A percentile compares a stretch with the other conserved stretches of the same genome.
These are phyloP conservation scores for Ormyrus thymus DNA, from an alignment of 2,888 invertebrate species.

Conservation along the genomic window DNA sequence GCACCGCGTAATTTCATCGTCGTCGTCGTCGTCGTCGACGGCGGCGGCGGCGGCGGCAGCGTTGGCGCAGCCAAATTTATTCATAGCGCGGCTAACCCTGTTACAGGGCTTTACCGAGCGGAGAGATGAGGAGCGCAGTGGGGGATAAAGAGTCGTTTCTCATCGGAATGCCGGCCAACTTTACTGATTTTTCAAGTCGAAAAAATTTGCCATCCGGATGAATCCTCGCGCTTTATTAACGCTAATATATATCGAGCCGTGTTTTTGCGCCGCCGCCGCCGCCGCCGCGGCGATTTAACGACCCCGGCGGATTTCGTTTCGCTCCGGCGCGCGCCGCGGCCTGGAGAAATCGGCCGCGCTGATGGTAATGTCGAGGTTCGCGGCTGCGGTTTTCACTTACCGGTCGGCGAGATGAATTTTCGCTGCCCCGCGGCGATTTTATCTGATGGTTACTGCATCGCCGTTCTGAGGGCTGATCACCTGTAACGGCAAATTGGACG, in stretches of 20 bases:
- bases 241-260: conserved; percentile 39
- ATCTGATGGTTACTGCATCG: background rate
- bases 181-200: conserved; percentile 62
- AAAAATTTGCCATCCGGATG: conserved; percentile 47
- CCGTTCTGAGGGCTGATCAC: background rate
- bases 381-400: conserved; percentile 22
- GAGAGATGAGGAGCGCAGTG: background rate
- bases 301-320: background rate
- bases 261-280: background rate
- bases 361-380: conserved; percentile 23
- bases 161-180: conserved; percentile 62
- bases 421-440: no score
- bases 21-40: conserved; percentile 48
- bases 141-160: conserved; percentile 62
- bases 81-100: conserved; percentile 72
- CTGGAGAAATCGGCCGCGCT: conserved; percentile 21
- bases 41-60: conserved; percentile 59
- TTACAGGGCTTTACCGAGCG: conserved; percentile 70
- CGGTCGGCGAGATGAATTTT: conserved; percentile 34
- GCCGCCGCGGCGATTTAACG: conserved; percentile 4
- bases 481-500: conserved; percentile 18
- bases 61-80: conserved; percentile 69
- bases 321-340: background rate
- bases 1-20: conserved; percentile 1
- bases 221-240: conserved; percentile 42